A percentile compares a stretch with the other conserved stretches of the same genome.
Conservation (phyloP, 2,888 invertebrate genomes). For the Macrosoma leucophasiata region DNA sequence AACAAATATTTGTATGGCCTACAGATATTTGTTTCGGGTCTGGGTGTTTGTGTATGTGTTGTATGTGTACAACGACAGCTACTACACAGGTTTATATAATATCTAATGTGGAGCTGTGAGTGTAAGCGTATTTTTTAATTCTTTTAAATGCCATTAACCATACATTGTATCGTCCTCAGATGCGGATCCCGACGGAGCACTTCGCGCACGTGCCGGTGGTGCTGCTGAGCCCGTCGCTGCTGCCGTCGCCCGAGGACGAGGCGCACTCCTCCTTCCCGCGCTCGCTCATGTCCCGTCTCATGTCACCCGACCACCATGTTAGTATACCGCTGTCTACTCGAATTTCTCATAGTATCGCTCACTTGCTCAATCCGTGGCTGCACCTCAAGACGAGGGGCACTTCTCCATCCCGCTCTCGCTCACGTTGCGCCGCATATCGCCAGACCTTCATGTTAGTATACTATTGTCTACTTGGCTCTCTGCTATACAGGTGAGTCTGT, state of each 20-base stretch:
- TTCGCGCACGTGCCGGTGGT: slow-evolving; percentile 96
- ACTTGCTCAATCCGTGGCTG: slow-evolving; percentile 89
- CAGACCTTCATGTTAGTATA: too few species aligned
- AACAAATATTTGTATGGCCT: too few species aligned
- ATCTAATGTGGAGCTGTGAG: too few species aligned
- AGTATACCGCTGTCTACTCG: slow-evolving; percentile 22
- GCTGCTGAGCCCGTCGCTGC: slow-evolving; percentile 88
- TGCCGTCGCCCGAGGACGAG: slow-evolving; percentile 85
- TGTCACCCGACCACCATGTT: slow-evolving; percentile 72
- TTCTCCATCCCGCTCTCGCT: slow-evolving; percentile 80
- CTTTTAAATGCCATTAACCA: too few species aligned
- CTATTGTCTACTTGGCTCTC: too few species aligned
- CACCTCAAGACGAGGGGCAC: slow-evolving; percentile 81
- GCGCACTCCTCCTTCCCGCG: slow-evolving; percentile 79
- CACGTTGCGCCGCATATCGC: slow-evolving; percentile 77
- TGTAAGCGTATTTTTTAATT: too few species aligned
- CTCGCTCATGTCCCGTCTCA: slow-evolving; percentile 78
- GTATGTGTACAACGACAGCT: too few species aligned
- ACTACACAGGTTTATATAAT: too few species aligned
- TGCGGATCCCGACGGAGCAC: slow-evolving; percentile 97
- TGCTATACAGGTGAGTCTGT: slow-evolving; percentile 91
- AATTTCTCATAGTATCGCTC: too few species aligned
- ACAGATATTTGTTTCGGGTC: too few species aligned
- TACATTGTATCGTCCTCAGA: slow-evolving; percentile 72
- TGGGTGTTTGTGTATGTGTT: too few species aligned